Evolutionary conservation across 2,113 vertebrate species (phyloP), one percentile per base, ranked within the genome.

Genomic region (Fulmarus glacialis): DNA sequence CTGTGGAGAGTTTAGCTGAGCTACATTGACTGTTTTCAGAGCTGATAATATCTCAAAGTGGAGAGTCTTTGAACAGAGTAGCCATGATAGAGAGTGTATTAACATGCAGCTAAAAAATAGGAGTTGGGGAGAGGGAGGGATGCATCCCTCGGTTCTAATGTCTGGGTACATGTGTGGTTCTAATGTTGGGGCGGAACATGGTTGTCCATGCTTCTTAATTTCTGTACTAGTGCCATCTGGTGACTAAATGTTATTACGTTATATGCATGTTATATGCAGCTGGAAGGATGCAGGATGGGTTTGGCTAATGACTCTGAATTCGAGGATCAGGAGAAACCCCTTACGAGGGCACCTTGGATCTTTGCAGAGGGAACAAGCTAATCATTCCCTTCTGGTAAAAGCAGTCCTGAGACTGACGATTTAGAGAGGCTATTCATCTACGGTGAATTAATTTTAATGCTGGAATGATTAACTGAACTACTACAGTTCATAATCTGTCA

Each of bases 161-260:
- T 40, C 40, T 40, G 11, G 40, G 40, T 12, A 40, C 40, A 40
- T 40, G 40, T 40, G 11, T 40, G 40, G 40, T 40, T 40, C 40
- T 40, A 40, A 40, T 12, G 40, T 40, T 40, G 40, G 40, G 40
- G 40, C 11, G 40, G 40, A 26, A 60, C 0, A 8, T 6, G 26
- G 13, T 38, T 59, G 26, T 42, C 60, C 40, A 5, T 45, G 29
- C 22, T 6, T 70, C 26, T 79, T 58, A 20, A 12, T 93, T 93
- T 97, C 90, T 82, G 50, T 89, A 22, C 58, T 83, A 88, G 90
- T 93, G 97, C 93, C 96, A 95, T 81, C 95, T 97, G 90, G 78
- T 90, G 88, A 93, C 79, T 70, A 38, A 82, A 42, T 40, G 32
- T 80, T 86, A 43, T 36, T 50, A 50, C 15, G 42, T 42, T 42